Percentiles rank a stretch among this genome's conserved stretches.
These are phyloP conservation scores for Pionites leucogaster DNA, from an alignment of 2,113 vertebrate species.

Conservation along the genomic window DNA sequence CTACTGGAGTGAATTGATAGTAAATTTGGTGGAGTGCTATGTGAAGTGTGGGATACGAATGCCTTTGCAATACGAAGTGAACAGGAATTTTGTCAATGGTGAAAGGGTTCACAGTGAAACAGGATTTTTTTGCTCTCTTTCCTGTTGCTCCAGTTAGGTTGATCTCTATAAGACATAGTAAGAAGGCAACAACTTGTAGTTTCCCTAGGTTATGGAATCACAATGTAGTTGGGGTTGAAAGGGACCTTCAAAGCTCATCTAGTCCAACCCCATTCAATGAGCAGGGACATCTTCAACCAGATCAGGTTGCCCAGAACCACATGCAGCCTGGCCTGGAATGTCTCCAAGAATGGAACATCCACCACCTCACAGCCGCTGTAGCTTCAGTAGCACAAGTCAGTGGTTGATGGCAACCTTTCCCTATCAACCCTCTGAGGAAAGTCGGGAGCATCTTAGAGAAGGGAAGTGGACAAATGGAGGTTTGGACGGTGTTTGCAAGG, in stretches of 20 bases:
- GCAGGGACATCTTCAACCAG: background rate
- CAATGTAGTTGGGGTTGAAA: background rate
- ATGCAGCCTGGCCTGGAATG: background rate
- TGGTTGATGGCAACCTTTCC: too few species aligned
- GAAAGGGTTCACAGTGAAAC: background rate
- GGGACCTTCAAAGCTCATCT: background rate
- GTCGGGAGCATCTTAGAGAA: too few species aligned
- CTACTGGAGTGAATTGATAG: background rate
- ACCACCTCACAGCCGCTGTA: background rate
- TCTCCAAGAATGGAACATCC: background rate
- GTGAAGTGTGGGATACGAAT: background rate
- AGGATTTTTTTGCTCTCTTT: background rate
- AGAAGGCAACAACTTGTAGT: background rate
- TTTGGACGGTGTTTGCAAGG: background rate
- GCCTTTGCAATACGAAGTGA: background rate
- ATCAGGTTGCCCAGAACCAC: background rate
- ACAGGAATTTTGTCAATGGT: too few species aligned
- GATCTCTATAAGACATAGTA: background rate
- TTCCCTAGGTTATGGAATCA: background rate
- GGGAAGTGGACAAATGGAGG: background rate
- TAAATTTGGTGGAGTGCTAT: background rate
- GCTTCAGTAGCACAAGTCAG: rapidly evolving
- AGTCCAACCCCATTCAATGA: background rate
- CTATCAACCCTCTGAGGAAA: background rate
- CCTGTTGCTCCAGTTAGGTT: background rate